Base-by-base conservation (phyloP, 2,113 vertebrate species). In the Macaca mulatta region DNA sequence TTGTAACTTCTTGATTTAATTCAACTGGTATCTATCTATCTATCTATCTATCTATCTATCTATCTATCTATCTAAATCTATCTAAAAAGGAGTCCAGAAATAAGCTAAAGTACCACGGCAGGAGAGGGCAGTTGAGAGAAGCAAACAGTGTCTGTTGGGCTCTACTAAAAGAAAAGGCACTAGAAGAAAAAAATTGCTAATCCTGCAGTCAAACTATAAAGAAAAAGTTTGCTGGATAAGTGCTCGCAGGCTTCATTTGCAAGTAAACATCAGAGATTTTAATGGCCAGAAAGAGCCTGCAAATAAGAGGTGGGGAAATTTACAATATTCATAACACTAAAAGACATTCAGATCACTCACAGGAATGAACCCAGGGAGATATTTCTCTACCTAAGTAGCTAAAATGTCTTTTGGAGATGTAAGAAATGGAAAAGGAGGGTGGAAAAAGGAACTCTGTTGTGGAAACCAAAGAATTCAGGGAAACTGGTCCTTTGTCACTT, bases 391-490 rank as follows among this genome's bases (percentile, higher is more conserved):
- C 57, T 94, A 50, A 52, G 61, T 48, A 50, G 74, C 35, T 78
- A 32, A 81, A 86, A 61, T 87, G 61, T 35, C 50, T 85, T 89
- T 86, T 23, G n/a, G 85, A 81, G 45, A 81, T 35, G 6, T 12
- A 83, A 97, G 55, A 50, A 43, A 48, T 81, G 30, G 59, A 89
- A 93, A 91, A 48, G 6, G 57, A 85, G 11, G 70, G 27, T 89
- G 75, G 59, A 85, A 88, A 89, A 87, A 83, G 80, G 70, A 96
- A 92, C 23, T 96, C 86, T 70, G 40, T 90, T 78, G 78, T 75
- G 90, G 59, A 90, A 87, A 94, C 57, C 55, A 55, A 96, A 97
- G 95, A 97, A 97, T 95, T 97, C 93, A 96, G 83, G 91, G 94
- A 98, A 96, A 90, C 20, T 1, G 12, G 89, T 81, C 86, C 89